These are phyloP conservation scores for Bombus turneri DNA, from an alignment of 1,140 invertebrate genomes.

Conservation along the genomic window DNA sequence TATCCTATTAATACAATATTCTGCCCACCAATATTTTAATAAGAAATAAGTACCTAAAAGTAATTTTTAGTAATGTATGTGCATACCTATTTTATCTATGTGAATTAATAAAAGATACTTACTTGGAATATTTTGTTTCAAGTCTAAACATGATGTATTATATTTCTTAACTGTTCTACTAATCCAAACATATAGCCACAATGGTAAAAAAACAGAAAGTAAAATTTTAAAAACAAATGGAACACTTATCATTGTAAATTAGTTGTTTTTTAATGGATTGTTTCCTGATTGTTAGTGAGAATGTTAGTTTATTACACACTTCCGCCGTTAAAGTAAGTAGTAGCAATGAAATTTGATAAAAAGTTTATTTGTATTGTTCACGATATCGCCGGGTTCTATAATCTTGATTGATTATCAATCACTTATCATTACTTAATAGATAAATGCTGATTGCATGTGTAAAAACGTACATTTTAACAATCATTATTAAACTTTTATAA, in stretches of 20 bases:
- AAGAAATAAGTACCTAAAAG: slow-evolving; percentile 33
- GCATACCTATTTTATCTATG: background rate
- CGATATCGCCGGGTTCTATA: background rate
- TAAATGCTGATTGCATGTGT: background rate
- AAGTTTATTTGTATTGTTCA: background rate
- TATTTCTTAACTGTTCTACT: slow-evolving; percentile 3
- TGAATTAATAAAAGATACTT: background rate
- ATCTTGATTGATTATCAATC: background rate
- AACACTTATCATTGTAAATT: slow-evolving; percentile 29
- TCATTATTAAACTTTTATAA: too few species aligned
- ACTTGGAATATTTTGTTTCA: background rate
- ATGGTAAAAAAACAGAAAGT: background rate
- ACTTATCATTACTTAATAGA: background rate
- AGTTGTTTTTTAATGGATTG: background rate
- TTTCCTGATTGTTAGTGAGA: background rate
- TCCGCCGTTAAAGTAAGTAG: background rate
- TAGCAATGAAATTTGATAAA: too few species aligned
- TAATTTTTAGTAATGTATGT: background rate
- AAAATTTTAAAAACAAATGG: slow-evolving; percentile 19
- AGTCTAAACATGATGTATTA: background rate
- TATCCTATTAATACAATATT: slow-evolving; percentile 10
- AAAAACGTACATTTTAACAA: too few species aligned
- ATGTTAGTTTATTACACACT: too few species aligned
- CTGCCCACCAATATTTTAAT: slow-evolving; percentile 53
- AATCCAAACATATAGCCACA: slow-evolving; percentile 42